Conservation (phyloP, 2,888 invertebrate species). For the Notodonta dromedarius region DNA sequence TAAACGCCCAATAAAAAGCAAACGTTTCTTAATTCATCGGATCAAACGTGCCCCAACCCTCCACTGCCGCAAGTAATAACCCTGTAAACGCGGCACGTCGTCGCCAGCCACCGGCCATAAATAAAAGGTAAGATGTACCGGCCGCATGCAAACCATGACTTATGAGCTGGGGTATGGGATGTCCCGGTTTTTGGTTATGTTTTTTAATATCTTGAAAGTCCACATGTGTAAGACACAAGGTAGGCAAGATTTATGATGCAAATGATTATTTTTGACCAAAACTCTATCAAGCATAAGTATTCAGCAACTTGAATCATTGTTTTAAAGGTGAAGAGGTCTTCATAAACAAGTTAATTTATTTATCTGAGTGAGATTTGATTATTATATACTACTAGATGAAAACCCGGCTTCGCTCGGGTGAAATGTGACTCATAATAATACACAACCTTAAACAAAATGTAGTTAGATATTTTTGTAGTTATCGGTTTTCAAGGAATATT, state of each 20-base stretch:
- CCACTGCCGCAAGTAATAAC: slow-evolving; percentile 6
- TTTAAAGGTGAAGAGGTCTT: too few relatives aligned
- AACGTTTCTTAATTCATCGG: slow-evolving; percentile 1
- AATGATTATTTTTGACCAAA: neutral
- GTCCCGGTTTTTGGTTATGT: neutral
- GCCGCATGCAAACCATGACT: slow-evolving; percentile 48
- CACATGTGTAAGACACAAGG: slow-evolving; percentile 9
- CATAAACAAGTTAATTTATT: too few relatives aligned
- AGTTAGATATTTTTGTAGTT: too few relatives aligned
- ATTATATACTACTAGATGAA: too few relatives aligned
- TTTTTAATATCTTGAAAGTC: slow-evolving; percentile 8
- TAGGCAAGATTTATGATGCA: neutral
- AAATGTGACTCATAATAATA: too few relatives aligned
- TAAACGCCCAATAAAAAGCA: slow-evolving; percentile 3
- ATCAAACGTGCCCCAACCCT: slow-evolving; percentile 3
- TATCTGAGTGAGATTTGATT: too few relatives aligned
- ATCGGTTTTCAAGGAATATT: too few relatives aligned
- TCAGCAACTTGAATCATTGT: too few relatives aligned
- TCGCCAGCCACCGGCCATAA: slow-evolving; percentile 50
- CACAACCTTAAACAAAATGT: too few relatives aligned
- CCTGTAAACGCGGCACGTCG: slow-evolving; percentile 39
- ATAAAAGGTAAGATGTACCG: slow-evolving; percentile 56
- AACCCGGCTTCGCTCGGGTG: too few relatives aligned
- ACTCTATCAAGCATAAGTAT: too few relatives aligned
- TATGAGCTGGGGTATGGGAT: slow-evolving; percentile 34